phyloP scores from a whole-genome alignment of 1,140 invertebrate species.

The Ostrea edulis region DNA sequence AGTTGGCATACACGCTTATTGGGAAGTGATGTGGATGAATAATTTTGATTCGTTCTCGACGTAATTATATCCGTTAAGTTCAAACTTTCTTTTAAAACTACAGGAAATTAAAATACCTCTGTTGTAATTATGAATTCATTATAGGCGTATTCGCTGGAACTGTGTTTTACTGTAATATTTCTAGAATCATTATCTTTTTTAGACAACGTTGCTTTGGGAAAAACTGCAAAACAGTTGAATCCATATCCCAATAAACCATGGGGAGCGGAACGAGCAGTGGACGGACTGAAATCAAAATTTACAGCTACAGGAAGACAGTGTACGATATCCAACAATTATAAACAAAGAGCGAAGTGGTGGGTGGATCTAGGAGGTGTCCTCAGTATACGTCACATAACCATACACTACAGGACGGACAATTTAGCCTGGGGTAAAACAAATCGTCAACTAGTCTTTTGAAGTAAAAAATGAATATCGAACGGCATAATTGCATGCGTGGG shows the following conservation, averaged over 20 bases:
- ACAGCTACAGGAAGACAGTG: neutral
- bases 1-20: no score
- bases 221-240: neutral
- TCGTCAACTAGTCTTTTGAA: neutral
- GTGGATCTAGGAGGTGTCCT: neutral
- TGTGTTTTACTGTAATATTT: no score
- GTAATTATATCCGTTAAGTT: no score
- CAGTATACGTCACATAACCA: no score
- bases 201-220: neutral
- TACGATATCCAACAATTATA: neutral
- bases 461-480: neutral
- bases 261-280: neutral
- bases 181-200: neutral
- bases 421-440: neutral
- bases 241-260: neutral
- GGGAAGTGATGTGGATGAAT: no score
- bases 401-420: neutral
- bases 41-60: no score
- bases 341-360: neutral
- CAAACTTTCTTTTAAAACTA: no score
- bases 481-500: neutral
- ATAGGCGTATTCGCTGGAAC: no score
- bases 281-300: neutral
- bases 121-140: no score
- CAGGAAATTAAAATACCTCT: no score